Evolutionary conservation across 2,113 vertebrate genomes (phyloP).

Genomic region (Barbus barbus): DNA sequence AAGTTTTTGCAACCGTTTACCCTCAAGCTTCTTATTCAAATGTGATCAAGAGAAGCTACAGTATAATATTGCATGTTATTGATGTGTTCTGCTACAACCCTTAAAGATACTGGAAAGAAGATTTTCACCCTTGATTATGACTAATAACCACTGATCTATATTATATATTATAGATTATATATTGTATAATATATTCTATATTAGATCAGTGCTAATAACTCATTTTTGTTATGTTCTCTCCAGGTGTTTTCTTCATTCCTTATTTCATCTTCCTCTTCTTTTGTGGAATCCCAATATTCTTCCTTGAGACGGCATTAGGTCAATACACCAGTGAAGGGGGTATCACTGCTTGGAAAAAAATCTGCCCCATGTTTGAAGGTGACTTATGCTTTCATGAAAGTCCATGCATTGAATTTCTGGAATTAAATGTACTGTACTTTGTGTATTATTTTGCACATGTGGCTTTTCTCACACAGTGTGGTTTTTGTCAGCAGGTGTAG

Average conservation of each 20-base stretch:
- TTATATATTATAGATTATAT: too few relatives aligned
- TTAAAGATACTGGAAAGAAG: neutral
- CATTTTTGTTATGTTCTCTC: neutral
- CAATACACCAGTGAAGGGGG: slow-evolving; percentile 91
- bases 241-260: slow-evolving; percentile 91
- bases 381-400: neutral
- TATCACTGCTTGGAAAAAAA: slow-evolving; percentile 91
- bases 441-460: neutral
- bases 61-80: neutral
- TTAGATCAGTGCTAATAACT: too few relatives aligned
- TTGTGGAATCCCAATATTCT: slow-evolving; percentile 88
- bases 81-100: neutral
- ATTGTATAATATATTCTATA: too few relatives aligned
- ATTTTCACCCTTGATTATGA: neutral
- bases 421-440: neutral
- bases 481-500: slow-evolving; percentile 77
- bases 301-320: slow-evolving; percentile 88
- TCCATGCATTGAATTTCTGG: neutral
- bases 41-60: neutral
- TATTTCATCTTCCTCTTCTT: slow-evolving; percentile 89
- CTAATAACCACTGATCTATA: too few relatives aligned
- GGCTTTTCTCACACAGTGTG: neutral
- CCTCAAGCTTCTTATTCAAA: neutral
- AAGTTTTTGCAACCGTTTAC: neutral
- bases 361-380: slow-evolving; percentile 94